Base-by-base conservation (phyloP, 2,113 vertebrate genomes). In the Myrmophylax atrothorax region DNA sequence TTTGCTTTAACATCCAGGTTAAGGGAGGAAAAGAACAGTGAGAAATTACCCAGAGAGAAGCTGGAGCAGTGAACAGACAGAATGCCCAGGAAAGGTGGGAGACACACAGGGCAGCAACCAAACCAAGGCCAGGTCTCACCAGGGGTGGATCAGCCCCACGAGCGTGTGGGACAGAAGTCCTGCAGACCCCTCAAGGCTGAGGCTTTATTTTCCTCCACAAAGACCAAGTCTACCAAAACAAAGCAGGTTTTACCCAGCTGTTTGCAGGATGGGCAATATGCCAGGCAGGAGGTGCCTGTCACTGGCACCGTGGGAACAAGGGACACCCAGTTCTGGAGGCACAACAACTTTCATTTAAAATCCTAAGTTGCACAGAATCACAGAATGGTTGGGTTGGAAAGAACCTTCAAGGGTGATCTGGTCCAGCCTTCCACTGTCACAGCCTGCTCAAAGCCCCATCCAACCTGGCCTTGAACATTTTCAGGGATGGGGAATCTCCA, bases 241-340 rank as follows among this genome's bases (percentile, higher is more conserved):
- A 46, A 38, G 10, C 7, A 49, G 44, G 9, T 81, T 59, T 78
- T 35, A 12, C 14, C 20, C 31, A 35, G 44, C 9, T 14, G 15
- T 69, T 70, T 72, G 19, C 14, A 9, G 25, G 13, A 7, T 6
- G 46, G 25, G 9, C 31, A 67, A 9, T 1, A 13, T 2, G 4
- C 10, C 1, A 0, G 37, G 10, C 16, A 62, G 17, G 37, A 31
- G 14, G 6, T 6, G 12, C 8, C 15, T 25, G 0, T 19, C 6
- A 12, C 6, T 14, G 16, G 5, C 42, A 20, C 3, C n/a, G 3
- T 1, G 5, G 8, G 20, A 58, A 55, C 8, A 38, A 62, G 7
- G 3, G 29, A 67, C 17, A 49, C 10, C 17, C n/a, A 14, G 12
- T 52, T 67, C 75, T 26, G 12, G 38, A 55, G 23, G 29, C 5